Percentiles rank a stretch among this genome's conserved stretches.
phyloP scores from a whole-genome alignment of 2,797 vertebrate species.

The Vipera ursinii region DNA sequence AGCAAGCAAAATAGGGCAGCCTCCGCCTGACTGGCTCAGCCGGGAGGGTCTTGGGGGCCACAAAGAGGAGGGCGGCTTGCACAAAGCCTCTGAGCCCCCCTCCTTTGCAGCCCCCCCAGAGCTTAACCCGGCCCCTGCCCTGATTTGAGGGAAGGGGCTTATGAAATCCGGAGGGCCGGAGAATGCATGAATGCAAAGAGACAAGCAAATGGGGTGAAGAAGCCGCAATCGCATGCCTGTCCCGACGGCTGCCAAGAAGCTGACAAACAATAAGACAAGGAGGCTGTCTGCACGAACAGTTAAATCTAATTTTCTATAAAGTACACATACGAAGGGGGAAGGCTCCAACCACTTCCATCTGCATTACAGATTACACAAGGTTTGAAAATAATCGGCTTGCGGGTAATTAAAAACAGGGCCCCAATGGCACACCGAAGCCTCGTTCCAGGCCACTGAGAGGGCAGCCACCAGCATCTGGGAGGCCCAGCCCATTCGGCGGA shows the following conservation, averaged over 20 bases:
- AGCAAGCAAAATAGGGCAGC: not conserved
- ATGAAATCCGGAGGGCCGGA: not conserved
- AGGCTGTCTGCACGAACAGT: not conserved
- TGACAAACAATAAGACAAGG: not conserved
- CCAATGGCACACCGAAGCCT: not conserved
- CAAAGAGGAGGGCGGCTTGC: not conserved
- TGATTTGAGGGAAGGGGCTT: not conserved
- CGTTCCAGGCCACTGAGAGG: conserved; percentile 34
- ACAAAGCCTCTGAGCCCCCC: not conserved
- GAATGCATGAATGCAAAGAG: not conserved
- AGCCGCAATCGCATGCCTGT: not conserved
- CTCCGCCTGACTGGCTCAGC: not conserved
- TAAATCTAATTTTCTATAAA: conserved; percentile 23
- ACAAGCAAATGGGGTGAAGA: not conserved
- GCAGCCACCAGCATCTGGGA: conserved; percentile 7
- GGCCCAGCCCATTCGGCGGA: not conserved
- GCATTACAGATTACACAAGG: not conserved
- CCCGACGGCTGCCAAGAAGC: accelerated
- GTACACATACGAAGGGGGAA: not conserved
- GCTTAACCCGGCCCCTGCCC: not conserved
- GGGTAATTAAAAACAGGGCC: conserved; percentile 31
- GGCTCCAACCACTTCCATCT: conserved; percentile 36
- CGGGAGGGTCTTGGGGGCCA: not conserved
- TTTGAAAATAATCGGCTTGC: not conserved
- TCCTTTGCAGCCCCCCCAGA: not conserved